Evolutionary conservation across 2,113 vertebrate species (phyloP).

Genomic region (Pseudorectes ferrugineus): DNA sequence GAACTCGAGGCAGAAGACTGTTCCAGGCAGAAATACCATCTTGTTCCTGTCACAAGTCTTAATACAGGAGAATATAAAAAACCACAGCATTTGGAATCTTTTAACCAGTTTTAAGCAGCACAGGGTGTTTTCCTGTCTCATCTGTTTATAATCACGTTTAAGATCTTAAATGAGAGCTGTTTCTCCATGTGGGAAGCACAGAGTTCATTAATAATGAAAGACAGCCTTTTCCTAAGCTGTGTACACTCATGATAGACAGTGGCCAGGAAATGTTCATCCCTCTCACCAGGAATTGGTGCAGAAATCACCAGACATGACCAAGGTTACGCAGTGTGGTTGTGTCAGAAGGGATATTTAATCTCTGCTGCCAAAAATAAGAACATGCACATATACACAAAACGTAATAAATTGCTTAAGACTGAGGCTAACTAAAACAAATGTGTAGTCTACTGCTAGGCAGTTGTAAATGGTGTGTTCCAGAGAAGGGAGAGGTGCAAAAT

Average conservation of each 20-base stretch:
- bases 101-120: not conserved
- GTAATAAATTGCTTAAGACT: not conserved
- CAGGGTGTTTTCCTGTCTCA: not conserved
- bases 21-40: slow-evolving; percentile 17
- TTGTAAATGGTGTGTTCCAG: not conserved
- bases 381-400: not conserved
- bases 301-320: not conserved
- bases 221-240: not conserved
- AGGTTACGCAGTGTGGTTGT: not conserved
- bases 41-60: not conserved
- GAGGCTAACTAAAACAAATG: not conserved
- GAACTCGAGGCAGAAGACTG: not conserved
- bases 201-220: not conserved
- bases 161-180: not conserved
- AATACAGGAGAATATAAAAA: not conserved
- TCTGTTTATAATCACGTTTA: not conserved
- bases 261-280: not conserved
- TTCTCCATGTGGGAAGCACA: not conserved
- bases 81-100: not conserved
- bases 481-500: not conserved
- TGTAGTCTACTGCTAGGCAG: not conserved
- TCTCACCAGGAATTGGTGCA: not conserved
- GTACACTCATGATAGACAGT: not conserved
- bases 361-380: not conserved
- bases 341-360: not conserved